Conservation (phyloP, 2,113 vertebrate genomes). For the Circaetus gallicus region DNA sequence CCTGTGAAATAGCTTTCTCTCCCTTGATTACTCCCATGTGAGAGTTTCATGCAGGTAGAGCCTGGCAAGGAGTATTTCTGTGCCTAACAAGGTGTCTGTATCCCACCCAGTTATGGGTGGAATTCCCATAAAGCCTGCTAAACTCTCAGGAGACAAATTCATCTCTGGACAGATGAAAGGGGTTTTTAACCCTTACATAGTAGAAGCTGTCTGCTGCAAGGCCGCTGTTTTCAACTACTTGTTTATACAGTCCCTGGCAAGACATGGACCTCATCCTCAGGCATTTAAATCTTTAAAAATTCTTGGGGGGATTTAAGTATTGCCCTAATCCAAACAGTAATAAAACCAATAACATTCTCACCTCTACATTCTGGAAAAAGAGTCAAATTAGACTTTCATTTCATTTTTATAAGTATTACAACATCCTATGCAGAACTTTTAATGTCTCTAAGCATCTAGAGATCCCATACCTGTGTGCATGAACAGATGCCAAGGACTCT, state of each 20-base stretch:
- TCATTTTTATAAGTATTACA: not conserved
- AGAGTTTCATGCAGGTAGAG: not conserved
- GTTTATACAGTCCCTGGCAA: not conserved
- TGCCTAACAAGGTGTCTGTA: not conserved
- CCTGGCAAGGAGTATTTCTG: not conserved
- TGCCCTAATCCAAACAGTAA: not conserved
- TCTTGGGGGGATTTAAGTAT: not conserved
- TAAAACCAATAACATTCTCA: not conserved
- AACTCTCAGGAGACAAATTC: not conserved
- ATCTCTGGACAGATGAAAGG: not conserved
- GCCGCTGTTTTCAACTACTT: not conserved
- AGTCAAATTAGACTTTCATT: not conserved
- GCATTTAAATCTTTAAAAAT: slow-evolving; percentile 1
- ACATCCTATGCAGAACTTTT: not conserved
- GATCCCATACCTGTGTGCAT: not conserved
- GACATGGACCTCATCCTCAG: not conserved
- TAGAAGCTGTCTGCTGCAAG: not conserved
- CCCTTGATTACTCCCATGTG: not conserved
- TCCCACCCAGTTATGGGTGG: not conserved
- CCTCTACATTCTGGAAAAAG: not conserved
- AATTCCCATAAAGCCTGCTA: not conserved
- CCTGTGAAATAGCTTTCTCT: not conserved
- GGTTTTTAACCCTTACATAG: not conserved
- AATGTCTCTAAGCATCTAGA: not conserved
- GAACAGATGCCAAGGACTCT: not conserved